These are phyloP conservation scores for Barbus barbus DNA, from an alignment of 2,113 vertebrate genomes.

Conservation along the genomic window DNA sequence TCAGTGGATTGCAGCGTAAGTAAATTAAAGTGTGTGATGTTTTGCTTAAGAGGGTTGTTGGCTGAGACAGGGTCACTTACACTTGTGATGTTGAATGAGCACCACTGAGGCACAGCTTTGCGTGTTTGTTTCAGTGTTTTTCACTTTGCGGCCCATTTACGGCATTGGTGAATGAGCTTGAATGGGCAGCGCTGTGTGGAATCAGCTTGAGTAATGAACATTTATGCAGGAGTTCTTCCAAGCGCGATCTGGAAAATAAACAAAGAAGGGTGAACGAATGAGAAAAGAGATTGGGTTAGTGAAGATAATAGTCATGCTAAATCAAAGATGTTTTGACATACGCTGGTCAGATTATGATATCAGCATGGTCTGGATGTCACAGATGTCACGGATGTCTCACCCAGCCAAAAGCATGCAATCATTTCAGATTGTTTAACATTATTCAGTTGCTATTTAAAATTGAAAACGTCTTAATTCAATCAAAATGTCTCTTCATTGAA, in stretches of 20 bases:
- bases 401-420: neutral
- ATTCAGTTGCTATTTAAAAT: neutral
- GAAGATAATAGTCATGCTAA: constrained; percentile 4
- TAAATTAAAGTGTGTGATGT: constrained; percentile 34
- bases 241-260: neutral
- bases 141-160: constrained; percentile 4
- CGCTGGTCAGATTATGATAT: constrained; percentile 32
- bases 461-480: neutral
- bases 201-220: constrained; percentile 14
- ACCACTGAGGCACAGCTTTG: neutral
- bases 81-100: neutral
- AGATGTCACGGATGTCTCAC: too few species aligned
- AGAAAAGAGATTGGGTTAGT: neutral
- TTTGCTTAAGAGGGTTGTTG: constrained; percentile 29
- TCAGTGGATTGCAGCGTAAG: constrained; percentile 9
- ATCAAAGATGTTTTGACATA: constrained; percentile 56
- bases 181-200: constrained; percentile 10
- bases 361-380: neutral
- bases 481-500: neutral
- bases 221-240: neutral
- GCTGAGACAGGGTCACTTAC: constrained; percentile 15
- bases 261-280: neutral
- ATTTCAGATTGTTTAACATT: neutral
- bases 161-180: neutral
- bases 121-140: constrained; percentile 9